Base-by-base conservation (phyloP, 2,888 invertebrate species). In the Cecidostiba fungosa region DNA sequence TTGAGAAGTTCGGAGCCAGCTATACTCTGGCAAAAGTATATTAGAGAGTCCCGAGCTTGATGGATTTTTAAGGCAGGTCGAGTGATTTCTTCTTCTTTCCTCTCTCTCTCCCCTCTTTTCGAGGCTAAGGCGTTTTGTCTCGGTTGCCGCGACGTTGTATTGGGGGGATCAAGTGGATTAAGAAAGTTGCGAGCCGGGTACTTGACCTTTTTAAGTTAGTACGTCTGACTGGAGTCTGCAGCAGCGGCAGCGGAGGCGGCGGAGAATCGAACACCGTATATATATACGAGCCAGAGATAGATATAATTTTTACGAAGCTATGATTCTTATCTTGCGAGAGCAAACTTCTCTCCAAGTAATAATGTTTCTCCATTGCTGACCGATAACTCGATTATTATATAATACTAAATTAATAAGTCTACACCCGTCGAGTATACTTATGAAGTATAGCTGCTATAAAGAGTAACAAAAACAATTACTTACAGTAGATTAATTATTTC, bases 161-260 rank as follows among this genome's bases (percentile, higher is more conserved):
- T 59, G 29, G 29, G 66, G 16, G 66, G 29, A 66, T 66, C 66
- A 66, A 66, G 29, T 66, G 66, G 66, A 66, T 66, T 72, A 72
- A 72, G 72, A 72, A 72, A 72, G 39, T 66, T 66, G 26, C 26
- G 10, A 16, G 66, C 66, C 29, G 66, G 66, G 66, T 66, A 14
- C 66, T 66, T 66, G 66, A 66, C 66, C 66, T 66, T 66, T 66
- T 66, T 66, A 72, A 43, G 23, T 36, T 39, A 32, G 72, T 19
- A 19, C 32, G 72, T 36, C n/a, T 32, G 39, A 72, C 70, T 66
- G 66, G 66, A 66, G 29, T 66, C 26, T 29, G 14, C 66, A 14
- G 29, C 10, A 54, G 23, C 5, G 23, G 59, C 59, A 23, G 54
- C 3, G 5, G n/a, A 1, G 5, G 5, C n/a, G n/a, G 54, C 16